Conservation (phyloP, 2,113 vertebrate genomes). For the Tiliqua scincoides region DNA sequence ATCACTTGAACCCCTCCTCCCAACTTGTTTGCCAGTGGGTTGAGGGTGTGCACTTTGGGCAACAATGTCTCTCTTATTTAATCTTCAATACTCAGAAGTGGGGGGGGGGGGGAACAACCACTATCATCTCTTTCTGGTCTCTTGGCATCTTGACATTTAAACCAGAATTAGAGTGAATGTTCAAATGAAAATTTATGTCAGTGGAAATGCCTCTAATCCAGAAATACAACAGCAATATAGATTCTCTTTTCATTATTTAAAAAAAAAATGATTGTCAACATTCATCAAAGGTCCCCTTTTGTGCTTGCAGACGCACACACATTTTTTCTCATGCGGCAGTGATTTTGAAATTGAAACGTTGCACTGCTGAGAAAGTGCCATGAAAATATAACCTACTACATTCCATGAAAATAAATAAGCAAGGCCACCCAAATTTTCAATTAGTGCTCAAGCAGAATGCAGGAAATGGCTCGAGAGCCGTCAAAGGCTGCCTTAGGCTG, state of each 20-base stretch:
- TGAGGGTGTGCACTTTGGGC: not conserved
- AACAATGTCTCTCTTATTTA: not conserved
- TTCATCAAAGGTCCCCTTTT: constrained; percentile 59
- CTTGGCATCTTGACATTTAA: constrained; percentile 46
- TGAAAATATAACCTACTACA: constrained; percentile 97
- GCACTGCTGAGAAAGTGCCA: constrained; percentile 96
- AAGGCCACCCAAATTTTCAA: constrained; percentile 99
- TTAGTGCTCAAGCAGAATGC: constrained; percentile 92
- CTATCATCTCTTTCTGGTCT: not conserved
- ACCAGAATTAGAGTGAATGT: constrained; percentile 24
- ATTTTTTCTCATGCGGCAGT: constrained; percentile 72
- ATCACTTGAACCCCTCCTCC: not conserved
- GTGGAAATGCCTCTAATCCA: constrained; percentile 56
- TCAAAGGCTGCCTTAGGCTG: constrained; percentile 83
- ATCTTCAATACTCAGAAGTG: not conserved
- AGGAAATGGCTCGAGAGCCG: constrained; percentile 90
- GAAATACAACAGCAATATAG: constrained; percentile 42
- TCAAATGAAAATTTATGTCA: constrained; percentile 34
- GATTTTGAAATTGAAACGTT: constrained; percentile 86
- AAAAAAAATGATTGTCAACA: constrained; percentile 65
- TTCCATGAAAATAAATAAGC: constrained; percentile 99
- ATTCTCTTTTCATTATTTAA: constrained; percentile 54
- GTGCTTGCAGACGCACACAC: constrained; percentile 41
- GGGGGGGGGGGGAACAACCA: no score
- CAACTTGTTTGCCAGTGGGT: not conserved